Conservation (phyloP, 2,113 vertebrate genomes). For the Fulmarus glacialis region DNA sequence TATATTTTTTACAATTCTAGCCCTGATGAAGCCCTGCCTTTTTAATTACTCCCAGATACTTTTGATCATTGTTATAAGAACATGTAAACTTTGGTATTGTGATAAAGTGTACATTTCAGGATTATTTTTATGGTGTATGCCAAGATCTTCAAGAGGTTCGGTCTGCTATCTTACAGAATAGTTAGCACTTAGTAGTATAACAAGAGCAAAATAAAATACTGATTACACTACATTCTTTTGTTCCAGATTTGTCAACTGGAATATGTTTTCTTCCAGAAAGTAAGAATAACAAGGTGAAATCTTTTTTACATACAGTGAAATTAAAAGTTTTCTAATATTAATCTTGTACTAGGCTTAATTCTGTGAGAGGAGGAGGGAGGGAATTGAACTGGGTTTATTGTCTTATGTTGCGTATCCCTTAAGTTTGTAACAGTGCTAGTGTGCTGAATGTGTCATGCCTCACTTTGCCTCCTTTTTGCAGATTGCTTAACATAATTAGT, state of each 20-base stretch:
- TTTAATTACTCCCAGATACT: not conserved
- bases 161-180: not conserved
- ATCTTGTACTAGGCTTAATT: not conserved
- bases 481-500: not conserved
- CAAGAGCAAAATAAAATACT: not conserved
- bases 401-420: accelerated
- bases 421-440: not conserved
- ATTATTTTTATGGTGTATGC: not conserved
- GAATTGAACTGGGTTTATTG: not conserved
- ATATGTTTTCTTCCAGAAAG: conserved; percentile 68
- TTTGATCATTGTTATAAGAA: not conserved
- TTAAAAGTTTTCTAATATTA: not conserved
- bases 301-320: not conserved
- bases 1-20: not conserved
- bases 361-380: not conserved
- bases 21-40: not conserved
- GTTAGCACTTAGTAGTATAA: not conserved
- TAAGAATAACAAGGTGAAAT: conserved; percentile 70
- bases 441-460: not conserved
- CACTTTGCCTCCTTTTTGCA: not conserved
- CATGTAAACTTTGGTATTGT: not conserved
- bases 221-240: not conserved
- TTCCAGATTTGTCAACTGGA: conserved; percentile 79
- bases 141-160: not conserved
- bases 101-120: not conserved